These are phyloP conservation scores for Sebastes oblongus DNA, from an alignment of 2,797 vertebrate species.

Conservation along the genomic window DNA sequence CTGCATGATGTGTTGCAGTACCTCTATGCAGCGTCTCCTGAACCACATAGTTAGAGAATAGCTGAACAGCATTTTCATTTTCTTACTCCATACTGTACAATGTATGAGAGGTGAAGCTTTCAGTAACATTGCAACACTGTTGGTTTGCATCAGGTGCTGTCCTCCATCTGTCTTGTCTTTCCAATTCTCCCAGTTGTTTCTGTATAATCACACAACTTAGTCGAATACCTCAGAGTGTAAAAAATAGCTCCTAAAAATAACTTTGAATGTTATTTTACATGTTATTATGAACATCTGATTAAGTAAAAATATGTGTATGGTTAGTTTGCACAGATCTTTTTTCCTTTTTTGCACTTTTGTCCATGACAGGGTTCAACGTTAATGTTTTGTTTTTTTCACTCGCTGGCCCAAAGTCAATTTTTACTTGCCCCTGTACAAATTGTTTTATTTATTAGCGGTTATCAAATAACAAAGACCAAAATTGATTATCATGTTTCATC, in stretches of 20 bases:
- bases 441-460: too few species aligned
- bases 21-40: background rate
- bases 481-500: too few species aligned
- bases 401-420: too few species aligned
- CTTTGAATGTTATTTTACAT: background rate
- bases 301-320: background rate
- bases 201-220: background rate
- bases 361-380: too few species aligned
- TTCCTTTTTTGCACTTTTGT: background rate
- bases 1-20: background rate
- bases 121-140: background rate
- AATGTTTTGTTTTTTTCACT: too few species aligned
- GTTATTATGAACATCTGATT: background rate
- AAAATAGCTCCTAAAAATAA: background rate
- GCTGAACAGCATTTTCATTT: background rate
- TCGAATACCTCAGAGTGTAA: background rate
- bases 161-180: background rate
- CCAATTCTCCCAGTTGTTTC: background rate
- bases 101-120: background rate
- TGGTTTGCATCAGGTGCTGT: background rate
- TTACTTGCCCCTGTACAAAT: too few species aligned
- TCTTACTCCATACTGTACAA: background rate
- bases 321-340: background rate
- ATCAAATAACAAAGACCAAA: too few species aligned
- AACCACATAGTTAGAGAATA: background rate